Percentiles rank a stretch among this genome's conserved stretches.
Conservation (phyloP, 2,113 vertebrate species). For the western clawed frog (Xenopus tropicalis) region DNA sequence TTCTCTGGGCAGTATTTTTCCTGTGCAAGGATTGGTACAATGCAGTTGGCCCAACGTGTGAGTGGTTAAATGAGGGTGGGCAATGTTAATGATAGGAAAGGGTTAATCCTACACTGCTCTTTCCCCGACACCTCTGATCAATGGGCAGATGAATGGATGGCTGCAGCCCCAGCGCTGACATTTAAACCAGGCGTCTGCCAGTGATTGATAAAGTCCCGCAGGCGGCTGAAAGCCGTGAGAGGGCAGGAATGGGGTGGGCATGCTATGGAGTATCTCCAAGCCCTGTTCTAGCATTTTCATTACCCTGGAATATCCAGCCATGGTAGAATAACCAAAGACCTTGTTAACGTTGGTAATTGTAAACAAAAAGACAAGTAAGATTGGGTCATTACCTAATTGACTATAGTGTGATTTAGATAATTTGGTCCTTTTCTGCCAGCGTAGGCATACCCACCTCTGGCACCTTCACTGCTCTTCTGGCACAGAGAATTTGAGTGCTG, state of each 20-base stretch:
- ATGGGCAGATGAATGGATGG: slow-evolving; percentile 42
- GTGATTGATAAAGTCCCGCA: slow-evolving; percentile 45
- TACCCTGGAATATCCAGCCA: too few species aligned
- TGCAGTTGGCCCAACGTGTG: neutral
- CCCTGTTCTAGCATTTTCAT: neutral
- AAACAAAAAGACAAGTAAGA: too few species aligned
- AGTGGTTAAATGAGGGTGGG: neutral
- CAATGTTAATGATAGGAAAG: neutral
- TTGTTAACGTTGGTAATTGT: too few species aligned
- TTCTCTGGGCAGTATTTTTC: too few species aligned
- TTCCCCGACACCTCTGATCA: slow-evolving; percentile 33
- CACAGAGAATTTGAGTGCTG: too few species aligned
- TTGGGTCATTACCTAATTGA: too few species aligned
- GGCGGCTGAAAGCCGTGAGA: slow-evolving; percentile 24
- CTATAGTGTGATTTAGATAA: too few species aligned
- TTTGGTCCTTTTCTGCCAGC: too few species aligned
- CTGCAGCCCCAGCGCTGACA: slow-evolving; percentile 38
- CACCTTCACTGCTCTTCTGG: too few species aligned
- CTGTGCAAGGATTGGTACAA: too few species aligned
- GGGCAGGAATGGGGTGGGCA: slow-evolving; percentile 17
- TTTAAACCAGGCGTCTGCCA: slow-evolving; percentile 41
- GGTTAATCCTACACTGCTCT: slow-evolving; percentile 34
- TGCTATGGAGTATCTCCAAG: neutral
- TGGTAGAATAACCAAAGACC: too few species aligned
- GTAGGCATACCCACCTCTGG: too few species aligned